These are phyloP conservation scores for Odontophorus gujanensis DNA, from an alignment of 2,113 vertebrate species.

Conservation along the genomic window DNA sequence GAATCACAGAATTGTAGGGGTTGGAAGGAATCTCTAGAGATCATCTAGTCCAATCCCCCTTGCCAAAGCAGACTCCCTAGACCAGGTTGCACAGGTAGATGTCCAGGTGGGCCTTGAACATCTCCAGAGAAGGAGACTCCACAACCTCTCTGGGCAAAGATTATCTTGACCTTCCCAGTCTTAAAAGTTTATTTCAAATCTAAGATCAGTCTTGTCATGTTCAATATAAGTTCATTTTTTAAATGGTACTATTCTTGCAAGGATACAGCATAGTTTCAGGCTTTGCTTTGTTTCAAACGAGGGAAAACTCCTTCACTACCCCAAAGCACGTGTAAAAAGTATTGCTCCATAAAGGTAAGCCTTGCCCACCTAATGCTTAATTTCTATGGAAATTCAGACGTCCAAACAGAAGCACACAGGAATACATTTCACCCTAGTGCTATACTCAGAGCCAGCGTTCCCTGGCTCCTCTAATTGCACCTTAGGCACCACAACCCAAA, in stretches of 20 bases:
- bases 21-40: too few species aligned
- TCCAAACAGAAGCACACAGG: not conserved
- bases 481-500: not conserved
- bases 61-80: too few species aligned
- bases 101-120: too few species aligned
- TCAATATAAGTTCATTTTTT: not conserved
- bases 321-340: not conserved
- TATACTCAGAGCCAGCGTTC: not conserved
- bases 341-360: not conserved
- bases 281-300: not conserved
- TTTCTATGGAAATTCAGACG: constrained; percentile 30
- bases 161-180: not conserved
- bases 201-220: not conserved
- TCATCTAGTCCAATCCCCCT: too few species aligned
- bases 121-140: too few species aligned
- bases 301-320: not conserved
- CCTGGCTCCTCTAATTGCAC: not conserved
- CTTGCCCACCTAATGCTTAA: not conserved
- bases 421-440: not conserved
- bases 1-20: too few species aligned
- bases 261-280: not conserved
- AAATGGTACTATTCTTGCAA: not conserved
- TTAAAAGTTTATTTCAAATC: not conserved
- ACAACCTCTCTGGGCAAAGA: too few species aligned
- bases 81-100: too few species aligned